Base-by-base conservation (phyloP, 2,113 vertebrate species). In the Python bivittatus region DNA sequence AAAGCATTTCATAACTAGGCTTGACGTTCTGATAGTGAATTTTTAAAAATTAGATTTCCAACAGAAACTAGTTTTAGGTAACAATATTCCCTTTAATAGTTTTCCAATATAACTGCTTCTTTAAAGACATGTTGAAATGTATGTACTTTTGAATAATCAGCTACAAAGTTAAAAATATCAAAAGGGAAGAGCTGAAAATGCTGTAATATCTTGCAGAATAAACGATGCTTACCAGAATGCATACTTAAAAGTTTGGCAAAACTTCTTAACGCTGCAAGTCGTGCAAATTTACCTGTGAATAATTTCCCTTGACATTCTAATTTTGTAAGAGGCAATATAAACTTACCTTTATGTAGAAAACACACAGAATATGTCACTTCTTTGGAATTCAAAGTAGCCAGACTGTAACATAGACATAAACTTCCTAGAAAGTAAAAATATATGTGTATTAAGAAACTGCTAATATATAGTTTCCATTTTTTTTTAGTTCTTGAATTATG, bases 301-400 rank as follows among this genome's bases (percentile, higher is more conserved):
- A 68, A 68, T n/a, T 6, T 68, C 29, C 64, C 12, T 29, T n/a
- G 64, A 68, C 68, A 72, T 20, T 15, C 33, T 79, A 79, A 79
- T 79, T 38, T 79, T 79, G 6, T 9, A 22, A 79, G 33, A 22
- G 68, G 6, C 6, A 53, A 6, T 22, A 88, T 90, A 84, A 83
- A 52, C 90, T 61, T 97, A 98, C 99, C 99, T 98, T 98, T 98
- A 97, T 99, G 99, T 89, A 99, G 96, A 93, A 98, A 98, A 91
- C 98, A 97, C 12, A 99, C 93, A 0, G 98, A 98, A 96, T 99
- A 99, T 0, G 93, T 96, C 88, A 98, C 88, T 93, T 98, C 98
- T 72, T 97, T 96, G 90, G 94, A 93, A 93, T 93, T 96, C 88
- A 92, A 92, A 52, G 96, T 92, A 48, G 97, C 96, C 0, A 97